These are phyloP conservation scores for Austrofundulus limnaeus DNA, from an alignment of 2,113 vertebrate genomes.

Conservation along the genomic window DNA sequence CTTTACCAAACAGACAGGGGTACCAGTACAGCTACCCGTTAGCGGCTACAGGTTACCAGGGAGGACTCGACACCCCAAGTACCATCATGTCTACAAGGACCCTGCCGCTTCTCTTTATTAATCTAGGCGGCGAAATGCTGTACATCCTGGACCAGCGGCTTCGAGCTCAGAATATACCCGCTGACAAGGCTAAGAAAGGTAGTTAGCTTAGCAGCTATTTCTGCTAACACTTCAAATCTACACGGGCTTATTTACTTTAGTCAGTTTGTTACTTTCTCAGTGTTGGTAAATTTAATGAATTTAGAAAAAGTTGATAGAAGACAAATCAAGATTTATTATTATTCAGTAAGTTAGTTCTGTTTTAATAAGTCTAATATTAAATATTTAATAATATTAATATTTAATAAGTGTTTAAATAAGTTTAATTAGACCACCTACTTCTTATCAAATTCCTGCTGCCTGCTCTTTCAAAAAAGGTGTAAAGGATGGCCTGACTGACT, in stretches of 20 bases:
- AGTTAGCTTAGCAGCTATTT: constrained; percentile 52
- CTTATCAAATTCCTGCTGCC: too few species aligned
- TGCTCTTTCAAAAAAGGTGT: neutral
- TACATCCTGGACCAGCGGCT: constrained; percentile 96
- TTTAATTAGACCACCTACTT: too few species aligned
- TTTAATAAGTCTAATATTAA: neutral
- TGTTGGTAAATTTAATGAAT: neutral
- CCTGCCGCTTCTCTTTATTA: constrained; percentile 92
- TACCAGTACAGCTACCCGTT: constrained; percentile 8
- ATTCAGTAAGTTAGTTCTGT: neutral
- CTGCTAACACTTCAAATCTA: constrained; percentile 35
- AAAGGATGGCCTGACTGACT: neutral
- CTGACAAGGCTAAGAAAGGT: constrained; percentile 96
- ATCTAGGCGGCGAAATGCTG: constrained; percentile 96
- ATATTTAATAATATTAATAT: too few species aligned
- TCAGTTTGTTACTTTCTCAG: neutral
- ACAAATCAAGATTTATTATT: neutral
- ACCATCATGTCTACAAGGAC: constrained; percentile 85
- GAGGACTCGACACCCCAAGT: neutral
- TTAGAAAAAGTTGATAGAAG: neutral
- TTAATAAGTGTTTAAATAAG: too few species aligned
- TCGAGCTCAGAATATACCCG: constrained; percentile 91
- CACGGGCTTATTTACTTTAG: neutral
- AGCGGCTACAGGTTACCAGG: constrained; percentile 6
- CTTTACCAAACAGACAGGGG: constrained; percentile 52